Evolutionary conservation across 2,113 vertebrate genomes (phyloP).

Genomic region (Bos indicus): DNA sequence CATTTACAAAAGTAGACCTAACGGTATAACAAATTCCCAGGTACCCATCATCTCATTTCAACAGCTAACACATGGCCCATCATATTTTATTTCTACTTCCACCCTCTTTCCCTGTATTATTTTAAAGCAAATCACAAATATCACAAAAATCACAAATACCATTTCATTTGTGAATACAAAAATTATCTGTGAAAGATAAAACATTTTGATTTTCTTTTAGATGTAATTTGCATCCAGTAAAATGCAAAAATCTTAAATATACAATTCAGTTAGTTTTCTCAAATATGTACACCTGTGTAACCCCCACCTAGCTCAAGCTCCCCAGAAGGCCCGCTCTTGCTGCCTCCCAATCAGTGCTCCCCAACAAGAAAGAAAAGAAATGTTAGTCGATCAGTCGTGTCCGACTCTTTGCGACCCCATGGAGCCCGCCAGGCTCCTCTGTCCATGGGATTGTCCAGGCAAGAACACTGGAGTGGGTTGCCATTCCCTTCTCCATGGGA

Average conservation of each 20-base stretch:
- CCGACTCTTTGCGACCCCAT: accelerated
- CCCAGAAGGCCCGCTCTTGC: background rate
- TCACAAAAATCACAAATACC: background rate
- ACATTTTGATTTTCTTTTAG: background rate
- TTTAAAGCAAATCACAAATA: background rate
- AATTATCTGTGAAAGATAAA: background rate
- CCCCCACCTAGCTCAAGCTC: background rate
- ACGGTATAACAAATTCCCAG: too few relatives aligned
- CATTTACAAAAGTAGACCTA: background rate
- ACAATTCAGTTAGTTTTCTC: background rate
- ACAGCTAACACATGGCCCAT: accelerated
- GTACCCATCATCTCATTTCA: background rate
- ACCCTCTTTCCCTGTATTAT: background rate
- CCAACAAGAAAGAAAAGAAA: background rate
- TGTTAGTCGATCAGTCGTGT: background rate
- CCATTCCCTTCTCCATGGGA: background rate
- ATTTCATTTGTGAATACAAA: background rate
- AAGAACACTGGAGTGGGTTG: background rate
- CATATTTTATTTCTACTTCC: background rate
- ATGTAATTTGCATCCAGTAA: background rate
- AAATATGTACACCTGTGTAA: background rate
- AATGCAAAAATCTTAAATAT: background rate
- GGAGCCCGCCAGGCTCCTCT: background rate
- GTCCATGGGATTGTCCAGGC: background rate
- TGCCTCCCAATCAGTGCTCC: background rate